phyloP scores from a whole-genome alignment of 2,888 invertebrate species.

The Volucella bombylans region DNA sequence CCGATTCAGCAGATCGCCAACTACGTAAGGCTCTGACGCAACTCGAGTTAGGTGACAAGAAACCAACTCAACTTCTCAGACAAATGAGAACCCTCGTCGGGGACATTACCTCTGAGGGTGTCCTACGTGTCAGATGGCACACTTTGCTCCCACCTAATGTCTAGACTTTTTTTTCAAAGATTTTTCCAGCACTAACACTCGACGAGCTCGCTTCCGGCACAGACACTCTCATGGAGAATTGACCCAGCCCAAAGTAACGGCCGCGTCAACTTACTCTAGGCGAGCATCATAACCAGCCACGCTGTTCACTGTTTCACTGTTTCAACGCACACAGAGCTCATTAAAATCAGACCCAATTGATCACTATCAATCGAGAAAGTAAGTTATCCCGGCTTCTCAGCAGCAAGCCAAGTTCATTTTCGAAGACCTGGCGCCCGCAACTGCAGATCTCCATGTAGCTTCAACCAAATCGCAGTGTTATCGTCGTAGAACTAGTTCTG shows the following conservation, averaged over 20 bases:
- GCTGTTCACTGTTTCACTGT: background rate
- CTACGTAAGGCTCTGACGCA: background rate
- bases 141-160: conserved; percentile 3
- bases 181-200: background rate
- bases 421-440: background rate
- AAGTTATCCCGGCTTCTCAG: background rate
- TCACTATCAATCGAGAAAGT: background rate
- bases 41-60: conserved; percentile 9
- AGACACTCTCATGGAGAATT: background rate
- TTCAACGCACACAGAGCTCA: background rate
- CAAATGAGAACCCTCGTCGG: background rate
- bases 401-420: background rate
- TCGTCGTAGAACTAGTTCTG: too few species aligned
- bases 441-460: conserved; percentile 18
- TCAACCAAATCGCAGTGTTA: background rate
- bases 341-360: background rate
- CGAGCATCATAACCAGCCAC: background rate
- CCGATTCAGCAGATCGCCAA: conserved; percentile 9
- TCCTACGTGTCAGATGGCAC: conserved; percentile 13
- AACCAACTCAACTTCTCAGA: conserved; percentile 17
- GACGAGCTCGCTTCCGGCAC: too few species aligned
- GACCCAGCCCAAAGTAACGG: background rate
- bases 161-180: background rate
- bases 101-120: background rate
- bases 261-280: conserved; percentile 4